Evolutionary conservation across 2,113 vertebrate species (phyloP).

Genomic region (Gobio gobio): DNA sequence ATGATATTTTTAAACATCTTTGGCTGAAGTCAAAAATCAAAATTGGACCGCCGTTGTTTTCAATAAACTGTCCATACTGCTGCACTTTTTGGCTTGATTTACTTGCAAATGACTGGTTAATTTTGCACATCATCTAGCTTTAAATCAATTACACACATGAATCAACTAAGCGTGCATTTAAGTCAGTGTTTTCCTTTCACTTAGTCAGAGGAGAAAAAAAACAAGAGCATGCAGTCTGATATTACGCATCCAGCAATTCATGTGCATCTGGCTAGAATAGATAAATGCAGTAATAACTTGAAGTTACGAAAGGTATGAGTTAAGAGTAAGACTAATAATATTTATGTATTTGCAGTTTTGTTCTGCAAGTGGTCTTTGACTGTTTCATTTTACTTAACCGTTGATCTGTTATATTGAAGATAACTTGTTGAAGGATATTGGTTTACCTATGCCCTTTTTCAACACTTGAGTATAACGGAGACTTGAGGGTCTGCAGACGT

Average conservation of each 20-base stretch:
- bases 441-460: no score
- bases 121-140: constrained; percentile 66
- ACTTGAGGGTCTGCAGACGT: no score
- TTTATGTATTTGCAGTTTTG: no score
- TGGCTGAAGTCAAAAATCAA: not conserved
- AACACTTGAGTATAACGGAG: no score
- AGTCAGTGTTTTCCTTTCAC: constrained; percentile 63
- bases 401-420: no score
- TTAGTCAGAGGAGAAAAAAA: constrained; percentile 43
- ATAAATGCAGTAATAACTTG: no score
- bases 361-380: no score
- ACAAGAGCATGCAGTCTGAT: constrained; percentile 43
- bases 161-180: constrained; percentile 69
- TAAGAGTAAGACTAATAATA: no score
- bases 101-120: constrained; percentile 44
- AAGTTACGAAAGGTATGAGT: not conserved
- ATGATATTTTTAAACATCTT: not conserved
- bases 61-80: constrained; percentile 43
- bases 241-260: not conserved
- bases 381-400: no score
- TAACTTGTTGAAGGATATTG: no score
- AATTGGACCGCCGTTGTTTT: constrained; percentile 5
- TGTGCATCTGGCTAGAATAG: not conserved
- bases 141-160: constrained; percentile 74
- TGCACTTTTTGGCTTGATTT: constrained; percentile 43